Conservation (phyloP, 2,797 vertebrate genomes). For the Trichosurus vulpecula region DNA sequence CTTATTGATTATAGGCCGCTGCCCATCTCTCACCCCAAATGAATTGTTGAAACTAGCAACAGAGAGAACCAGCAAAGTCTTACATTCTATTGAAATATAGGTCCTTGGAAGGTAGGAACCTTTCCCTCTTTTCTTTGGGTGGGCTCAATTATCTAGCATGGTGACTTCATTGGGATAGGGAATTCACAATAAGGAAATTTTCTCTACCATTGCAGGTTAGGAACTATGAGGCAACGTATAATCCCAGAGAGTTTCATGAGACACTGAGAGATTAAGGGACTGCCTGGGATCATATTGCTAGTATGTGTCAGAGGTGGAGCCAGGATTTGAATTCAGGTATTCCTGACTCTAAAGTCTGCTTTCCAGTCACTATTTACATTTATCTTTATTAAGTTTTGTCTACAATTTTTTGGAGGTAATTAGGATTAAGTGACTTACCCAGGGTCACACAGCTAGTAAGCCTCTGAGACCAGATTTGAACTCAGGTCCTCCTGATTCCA, state of each 20-base stretch:
- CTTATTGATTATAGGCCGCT: background rate
- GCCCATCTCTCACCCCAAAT: background rate
- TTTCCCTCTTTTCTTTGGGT: slow-evolving; percentile 28
- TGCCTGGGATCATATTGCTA: background rate
- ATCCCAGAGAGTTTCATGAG: background rate
- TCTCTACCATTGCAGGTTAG: background rate
- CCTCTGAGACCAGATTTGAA: background rate
- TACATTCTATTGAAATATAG: slow-evolving; percentile 27
- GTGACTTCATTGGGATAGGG: background rate
- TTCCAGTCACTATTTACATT: background rate
- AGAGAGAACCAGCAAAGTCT: background rate
- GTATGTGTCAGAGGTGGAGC: background rate
- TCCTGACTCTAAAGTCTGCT: background rate
- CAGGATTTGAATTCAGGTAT: background rate
- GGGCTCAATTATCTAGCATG: slow-evolving; percentile 13
- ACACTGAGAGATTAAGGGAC: background rate
- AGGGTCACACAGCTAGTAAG: background rate
- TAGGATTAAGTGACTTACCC: no score
- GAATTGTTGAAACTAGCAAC: slow-evolving; percentile 24
- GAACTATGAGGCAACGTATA: background rate
- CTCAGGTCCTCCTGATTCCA: background rate
- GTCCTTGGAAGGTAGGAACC: background rate
- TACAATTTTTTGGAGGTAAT: background rate
- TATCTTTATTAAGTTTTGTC: background rate
- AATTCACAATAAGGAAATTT: background rate